These are phyloP conservation scores for Silurus glanis DNA, from an alignment of 2,113 vertebrate genomes.

Conservation along the genomic window DNA sequence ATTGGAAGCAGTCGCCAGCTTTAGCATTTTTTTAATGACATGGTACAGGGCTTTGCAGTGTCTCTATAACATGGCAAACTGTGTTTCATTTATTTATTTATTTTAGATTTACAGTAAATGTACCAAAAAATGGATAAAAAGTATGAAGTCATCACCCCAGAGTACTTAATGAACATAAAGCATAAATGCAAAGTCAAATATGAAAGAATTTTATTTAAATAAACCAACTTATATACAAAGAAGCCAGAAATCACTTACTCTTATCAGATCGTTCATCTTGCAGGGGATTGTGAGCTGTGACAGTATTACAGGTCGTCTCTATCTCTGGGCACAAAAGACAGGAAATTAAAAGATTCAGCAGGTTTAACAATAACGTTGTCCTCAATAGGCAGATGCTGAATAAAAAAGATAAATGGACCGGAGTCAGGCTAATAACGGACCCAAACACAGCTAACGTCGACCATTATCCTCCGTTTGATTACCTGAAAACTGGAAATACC, in stretches of 20 bases:
- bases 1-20: neutral
- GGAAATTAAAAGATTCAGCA: slow-evolving; percentile 31
- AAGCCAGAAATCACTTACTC: neutral
- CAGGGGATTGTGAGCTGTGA: neutral
- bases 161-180: neutral
- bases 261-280: neutral
- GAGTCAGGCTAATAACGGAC: neutral
- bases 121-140: neutral
- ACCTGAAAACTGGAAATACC: slow-evolving; percentile 14
- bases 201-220: neutral
- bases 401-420: slow-evolving; percentile 11
- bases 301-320: neutral
- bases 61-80: too few relatives aligned
- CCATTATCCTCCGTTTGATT: neutral
- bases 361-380: neutral
- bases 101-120: neutral
- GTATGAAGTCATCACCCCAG: neutral
- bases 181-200: neutral
- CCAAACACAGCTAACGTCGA: neutral
- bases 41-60: too few relatives aligned
- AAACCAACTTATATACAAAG: neutral
- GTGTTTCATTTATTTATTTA: too few relatives aligned
- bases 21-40: neutral
- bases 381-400: neutral
- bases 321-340: neutral